A percentile compares a stretch with the other conserved stretches of the same genome.
phyloP scores from a whole-genome alignment of 1,140 invertebrate species.

The Elymnias hypermnestra region DNA sequence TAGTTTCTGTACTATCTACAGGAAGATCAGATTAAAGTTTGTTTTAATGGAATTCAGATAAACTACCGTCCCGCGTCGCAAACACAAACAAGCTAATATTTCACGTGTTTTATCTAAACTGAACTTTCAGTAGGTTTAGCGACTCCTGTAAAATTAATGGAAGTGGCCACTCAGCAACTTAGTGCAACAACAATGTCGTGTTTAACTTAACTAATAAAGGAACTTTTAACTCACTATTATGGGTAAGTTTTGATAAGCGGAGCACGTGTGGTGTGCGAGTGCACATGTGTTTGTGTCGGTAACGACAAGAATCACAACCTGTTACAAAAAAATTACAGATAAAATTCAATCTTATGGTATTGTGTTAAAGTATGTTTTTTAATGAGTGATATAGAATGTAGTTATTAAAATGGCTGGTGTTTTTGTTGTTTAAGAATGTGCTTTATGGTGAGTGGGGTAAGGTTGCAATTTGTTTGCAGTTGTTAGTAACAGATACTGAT shows the following conservation, averaged over 20 bases:
- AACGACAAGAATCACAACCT: not conserved
- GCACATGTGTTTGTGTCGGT: constrained; percentile 25
- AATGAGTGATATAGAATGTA: too few relatives aligned
- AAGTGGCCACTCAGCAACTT: constrained; percentile 16
- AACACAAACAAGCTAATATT: constrained; percentile 23
- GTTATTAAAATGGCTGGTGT: too few relatives aligned
- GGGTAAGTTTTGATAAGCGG: constrained; percentile 28
- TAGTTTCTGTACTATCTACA: not conserved
- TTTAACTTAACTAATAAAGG: constrained; percentile 41
- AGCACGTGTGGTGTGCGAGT: constrained; percentile 20
- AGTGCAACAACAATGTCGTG: constrained; percentile 26
- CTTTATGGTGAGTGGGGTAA: too few relatives aligned
- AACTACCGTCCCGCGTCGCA: constrained; percentile 3
- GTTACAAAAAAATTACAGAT: constrained; percentile 1
- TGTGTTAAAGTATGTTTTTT: too few relatives aligned
- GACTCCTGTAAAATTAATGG: constrained; percentile 6
- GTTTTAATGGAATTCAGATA: constrained; percentile 23
- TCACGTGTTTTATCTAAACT: constrained; percentile 21
- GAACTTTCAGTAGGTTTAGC: constrained; percentile 4
- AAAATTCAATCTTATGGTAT: too few relatives aligned
- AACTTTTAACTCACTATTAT: constrained; percentile 38
- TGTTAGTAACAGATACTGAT: too few relatives aligned
- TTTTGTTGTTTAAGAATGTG: too few relatives aligned
- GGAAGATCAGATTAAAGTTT: constrained; percentile 16
- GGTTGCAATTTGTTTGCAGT: too few relatives aligned